Evolutionary conservation across 30 jellyfish, hydroid and myxozoan species (phyloP).

Genomic region (Catostylus mosaicus): DNA sequence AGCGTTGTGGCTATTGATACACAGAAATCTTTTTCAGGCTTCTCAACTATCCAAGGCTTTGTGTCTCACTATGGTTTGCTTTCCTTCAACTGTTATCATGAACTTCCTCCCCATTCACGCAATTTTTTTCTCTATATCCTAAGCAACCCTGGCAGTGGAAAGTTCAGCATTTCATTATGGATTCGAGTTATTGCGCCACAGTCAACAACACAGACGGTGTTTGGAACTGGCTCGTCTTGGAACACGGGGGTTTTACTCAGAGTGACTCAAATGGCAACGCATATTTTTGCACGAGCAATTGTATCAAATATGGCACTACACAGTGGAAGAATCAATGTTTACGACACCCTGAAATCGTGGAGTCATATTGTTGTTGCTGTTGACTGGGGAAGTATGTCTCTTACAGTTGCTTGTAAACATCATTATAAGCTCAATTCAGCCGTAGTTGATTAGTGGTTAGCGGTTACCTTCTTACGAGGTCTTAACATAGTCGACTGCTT

Average conservation of each 20-base stretch:
- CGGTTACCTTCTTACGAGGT: no score
- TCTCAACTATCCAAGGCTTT: no score
- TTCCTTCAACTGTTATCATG: no score
- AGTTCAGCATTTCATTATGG: slow-evolving; percentile 42
- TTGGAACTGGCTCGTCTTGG: slow-evolving; percentile 21
- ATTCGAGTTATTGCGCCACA: slow-evolving; percentile 8
- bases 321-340: background rate
- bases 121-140: no score
- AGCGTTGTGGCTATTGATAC: no score
- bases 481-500: no score
- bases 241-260: slow-evolving; percentile 19
- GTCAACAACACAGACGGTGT: slow-evolving; percentile 11
- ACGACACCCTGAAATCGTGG: slow-evolving; percentile 19
- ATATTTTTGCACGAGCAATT: background rate
- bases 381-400: background rate
- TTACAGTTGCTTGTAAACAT: no score
- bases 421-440: no score
- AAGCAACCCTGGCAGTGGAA: slow-evolving; percentile 45
- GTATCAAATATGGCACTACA: background rate
- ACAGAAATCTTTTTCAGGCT: no score
- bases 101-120: no score
- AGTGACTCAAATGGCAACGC: background rate
- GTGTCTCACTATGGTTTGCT: no score
- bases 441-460: no score
- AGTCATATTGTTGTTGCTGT: slow-evolving; percentile 7